Percentiles rank a stretch among this genome's conserved stretches.
Conservation (phyloP, 2,113 vertebrate species). For the Anas platyrhynchos region DNA sequence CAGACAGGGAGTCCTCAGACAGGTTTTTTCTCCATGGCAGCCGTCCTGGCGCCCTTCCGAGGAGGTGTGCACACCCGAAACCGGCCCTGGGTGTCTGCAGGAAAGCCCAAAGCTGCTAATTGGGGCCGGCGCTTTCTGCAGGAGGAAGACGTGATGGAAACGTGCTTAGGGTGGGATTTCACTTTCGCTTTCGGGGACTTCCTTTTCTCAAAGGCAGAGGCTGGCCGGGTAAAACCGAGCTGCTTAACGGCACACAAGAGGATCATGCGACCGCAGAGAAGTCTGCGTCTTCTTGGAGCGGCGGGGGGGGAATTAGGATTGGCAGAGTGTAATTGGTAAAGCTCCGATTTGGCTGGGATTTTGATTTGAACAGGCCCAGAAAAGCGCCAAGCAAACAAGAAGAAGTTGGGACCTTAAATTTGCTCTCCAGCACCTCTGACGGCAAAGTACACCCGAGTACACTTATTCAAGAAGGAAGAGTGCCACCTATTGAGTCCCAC, state of each 20-base stretch:
- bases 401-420: neutral
- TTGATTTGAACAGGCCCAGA: neutral
- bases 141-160: neutral
- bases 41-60: neutral
- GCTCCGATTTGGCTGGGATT: neutral
- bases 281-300: neutral
- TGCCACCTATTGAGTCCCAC: neutral
- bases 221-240: neutral
- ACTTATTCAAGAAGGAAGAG: constrained; percentile 30
- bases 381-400: neutral
- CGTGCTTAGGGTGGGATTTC: neutral
- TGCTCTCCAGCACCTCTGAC: neutral
- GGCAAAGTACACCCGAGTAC: neutral
- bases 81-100: neutral
- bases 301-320: constrained; percentile 26
- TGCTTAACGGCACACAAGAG: constrained; percentile 17
- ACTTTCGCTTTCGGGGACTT: neutral
- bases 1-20: neutral
- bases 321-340: neutral
- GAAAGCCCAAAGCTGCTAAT: neutral
- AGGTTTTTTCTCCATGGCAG: neutral
- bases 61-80: neutral
- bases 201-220: neutral
- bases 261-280: neutral
- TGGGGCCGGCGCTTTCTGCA: neutral